Base-by-base conservation (phyloP, 2,888 invertebrate genomes). In the Agonopterix heracliana region DNA sequence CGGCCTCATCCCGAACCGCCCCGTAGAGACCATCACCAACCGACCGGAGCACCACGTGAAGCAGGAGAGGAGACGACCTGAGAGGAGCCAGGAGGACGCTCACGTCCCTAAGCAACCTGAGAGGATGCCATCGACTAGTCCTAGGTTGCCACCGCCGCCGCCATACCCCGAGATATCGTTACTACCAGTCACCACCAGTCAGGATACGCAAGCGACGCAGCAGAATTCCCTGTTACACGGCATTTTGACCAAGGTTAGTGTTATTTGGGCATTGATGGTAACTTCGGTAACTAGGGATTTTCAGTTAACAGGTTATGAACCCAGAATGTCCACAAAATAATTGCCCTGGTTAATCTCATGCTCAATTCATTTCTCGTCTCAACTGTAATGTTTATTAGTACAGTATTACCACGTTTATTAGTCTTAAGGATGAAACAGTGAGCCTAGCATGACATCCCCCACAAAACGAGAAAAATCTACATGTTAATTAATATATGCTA, bases 121-220 rank as follows among this genome's bases (percentile, higher is more conserved):
- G 83, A 66, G 84, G 44, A 58, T 79, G 46, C 76, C 84, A 0
- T 77, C 86, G 0, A 74, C 82, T 0, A 79, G 78, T 45, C 81
- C 88, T 8, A 66, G 86, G 17, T 78, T 90, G 48, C 90, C 90
- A 2, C 91, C 92, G 7, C 92, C 93, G 4, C 93, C 92, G 45
- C 93, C 91, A 46, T 94, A 94, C 81, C 94, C 94, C 0, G 95
- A 95, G 78, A 94, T 95, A 44, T 95, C 94, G 2, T 87, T 95
- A 13, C 92, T 94, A 67, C 94, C 95, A 0, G 94, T 95, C 48
- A 83, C 74, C 4, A 81, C 85, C 3, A 60, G 74, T 64, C 75
- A 79, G 54, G 82, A 82, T 0, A 63, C 66, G 0, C 43, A 56
- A 36, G 66, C 78, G 7, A 68, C 79, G 4, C 89, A 90, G 53